phyloP scores from a whole-genome alignment of 2,888 invertebrate species.

The Cheilosia vulpina region DNA sequence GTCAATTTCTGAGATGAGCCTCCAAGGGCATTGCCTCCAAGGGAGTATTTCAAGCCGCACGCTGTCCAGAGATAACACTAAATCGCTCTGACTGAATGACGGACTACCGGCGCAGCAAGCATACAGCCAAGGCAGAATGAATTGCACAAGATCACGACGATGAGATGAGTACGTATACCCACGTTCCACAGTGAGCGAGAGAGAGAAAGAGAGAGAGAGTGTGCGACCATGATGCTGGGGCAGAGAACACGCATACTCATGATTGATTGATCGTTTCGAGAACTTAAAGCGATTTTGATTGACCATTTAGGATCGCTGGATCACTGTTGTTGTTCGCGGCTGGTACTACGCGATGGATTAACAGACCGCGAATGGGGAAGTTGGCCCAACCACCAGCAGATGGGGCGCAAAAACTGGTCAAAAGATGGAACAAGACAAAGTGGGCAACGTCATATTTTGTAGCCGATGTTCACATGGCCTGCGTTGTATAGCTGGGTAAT shows the following conservation, averaged over 20 bases:
- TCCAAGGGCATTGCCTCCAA: constrained; percentile 16
- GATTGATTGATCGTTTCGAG: constrained; percentile 74
- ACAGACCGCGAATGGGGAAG: constrained; percentile 33
- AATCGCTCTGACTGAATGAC: constrained; percentile 72
- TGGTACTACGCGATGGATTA: constrained; percentile 51
- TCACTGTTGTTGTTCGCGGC: constrained; percentile 24
- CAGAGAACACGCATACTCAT: constrained; percentile 58
- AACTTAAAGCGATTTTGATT: constrained; percentile 74
- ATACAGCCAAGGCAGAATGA: constrained; percentile 54
- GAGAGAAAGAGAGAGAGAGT: neutral
- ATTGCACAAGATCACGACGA: constrained; percentile 61
- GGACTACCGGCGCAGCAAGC: constrained; percentile 61
- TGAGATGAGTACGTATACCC: constrained; percentile 5
- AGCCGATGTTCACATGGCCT: constrained; percentile 22
- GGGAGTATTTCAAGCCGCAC: constrained; percentile 2
- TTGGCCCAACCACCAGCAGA: constrained; percentile 34
- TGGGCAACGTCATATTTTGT: constrained; percentile 65
- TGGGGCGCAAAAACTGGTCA: constrained; percentile 12
- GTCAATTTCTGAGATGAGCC: constrained; percentile 63
- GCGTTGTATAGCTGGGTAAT: constrained; percentile 46
- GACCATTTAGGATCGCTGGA: constrained; percentile 68
- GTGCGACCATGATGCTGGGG: neutral
- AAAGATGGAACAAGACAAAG: constrained; percentile 50
- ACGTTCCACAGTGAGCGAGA: neutral
- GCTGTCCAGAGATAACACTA: constrained; percentile 69